phyloP scores from a whole-genome alignment of 2,888 invertebrate genomes.

The Molorchus minor region DNA sequence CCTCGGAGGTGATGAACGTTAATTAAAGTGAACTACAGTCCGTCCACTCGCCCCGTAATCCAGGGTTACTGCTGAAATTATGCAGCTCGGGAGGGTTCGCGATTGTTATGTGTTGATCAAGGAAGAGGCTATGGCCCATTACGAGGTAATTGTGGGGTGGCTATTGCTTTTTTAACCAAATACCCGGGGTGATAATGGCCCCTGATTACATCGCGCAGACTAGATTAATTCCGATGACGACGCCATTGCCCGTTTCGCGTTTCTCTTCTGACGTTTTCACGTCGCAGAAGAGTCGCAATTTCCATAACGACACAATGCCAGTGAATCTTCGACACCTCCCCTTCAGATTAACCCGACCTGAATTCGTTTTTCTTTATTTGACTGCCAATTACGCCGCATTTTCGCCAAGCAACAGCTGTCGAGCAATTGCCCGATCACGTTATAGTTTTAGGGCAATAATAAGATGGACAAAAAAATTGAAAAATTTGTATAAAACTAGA shows the following conservation, averaged over 20 bases:
- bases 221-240: constrained; percentile 58
- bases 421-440: too few species aligned
- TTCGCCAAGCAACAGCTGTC: too few species aligned
- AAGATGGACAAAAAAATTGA: too few species aligned
- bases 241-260: constrained; percentile 24
- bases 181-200: constrained; percentile 63
- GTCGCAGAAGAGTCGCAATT: constrained; percentile 7
- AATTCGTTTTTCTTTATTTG: neutral
- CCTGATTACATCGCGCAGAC: constrained; percentile 57
- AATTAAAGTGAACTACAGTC: constrained; percentile 42
- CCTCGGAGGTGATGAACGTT: constrained; percentile 46
- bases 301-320: neutral
- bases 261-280: constrained; percentile 2
- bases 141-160: constrained; percentile 62
- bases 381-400: neutral
- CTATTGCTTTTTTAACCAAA: constrained; percentile 65
- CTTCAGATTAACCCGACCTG: neutral
- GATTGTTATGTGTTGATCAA: constrained; percentile 63
- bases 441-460: too few species aligned
- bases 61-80: constrained; percentile 40
- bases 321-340: neutral
- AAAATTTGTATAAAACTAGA: too few species aligned
- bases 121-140: constrained; percentile 60
- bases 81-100: constrained; percentile 50
- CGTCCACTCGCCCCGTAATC: constrained; percentile 35